Conservation (phyloP, 2,888 invertebrate genomes). For the Pseudococcus jackbeardsleyi region DNA sequence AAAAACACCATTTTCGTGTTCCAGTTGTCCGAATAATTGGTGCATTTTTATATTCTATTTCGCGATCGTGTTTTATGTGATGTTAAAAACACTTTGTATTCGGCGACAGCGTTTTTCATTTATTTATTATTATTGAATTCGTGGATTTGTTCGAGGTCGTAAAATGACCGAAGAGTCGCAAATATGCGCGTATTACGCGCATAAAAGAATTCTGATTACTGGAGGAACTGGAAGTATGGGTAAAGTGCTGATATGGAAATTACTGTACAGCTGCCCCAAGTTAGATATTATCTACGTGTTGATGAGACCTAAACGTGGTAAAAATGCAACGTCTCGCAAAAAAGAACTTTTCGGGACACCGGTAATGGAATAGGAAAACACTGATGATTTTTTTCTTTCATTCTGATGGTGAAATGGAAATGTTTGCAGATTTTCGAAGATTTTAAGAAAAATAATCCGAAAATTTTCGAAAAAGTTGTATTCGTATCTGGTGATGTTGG, state of each 20-base stretch:
- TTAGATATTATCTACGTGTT: not conserved
- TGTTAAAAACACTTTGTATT: too few species aligned
- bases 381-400: slow-evolving; percentile 73
- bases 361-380: slow-evolving; percentile 80
- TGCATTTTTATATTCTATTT: too few species aligned
- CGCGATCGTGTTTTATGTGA: too few species aligned
- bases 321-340: not conserved
- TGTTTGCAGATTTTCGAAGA: slow-evolving; percentile 59
- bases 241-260: not conserved
- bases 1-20: too few species aligned
- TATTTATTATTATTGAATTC: too few species aligned
- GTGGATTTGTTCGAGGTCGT: too few species aligned
- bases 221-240: not conserved
- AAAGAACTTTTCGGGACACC: not conserved
- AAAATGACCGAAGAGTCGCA: not conserved
- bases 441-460: slow-evolving; percentile 78
- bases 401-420: too few species aligned
- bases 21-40: too few species aligned
- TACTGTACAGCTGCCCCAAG: not conserved
- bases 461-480: slow-evolving; percentile 80
- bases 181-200: not conserved
- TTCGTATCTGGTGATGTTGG: slow-evolving; percentile 84
- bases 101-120: too few species aligned
- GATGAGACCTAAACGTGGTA: not conserved
- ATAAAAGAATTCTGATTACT: not conserved